A percentile compares a stretch with the other conserved stretches of the same genome.
These are phyloP conservation scores for Orestias chungarensis DNA, from an alignment of 2,797 vertebrate genomes.

Conservation along the genomic window DNA sequence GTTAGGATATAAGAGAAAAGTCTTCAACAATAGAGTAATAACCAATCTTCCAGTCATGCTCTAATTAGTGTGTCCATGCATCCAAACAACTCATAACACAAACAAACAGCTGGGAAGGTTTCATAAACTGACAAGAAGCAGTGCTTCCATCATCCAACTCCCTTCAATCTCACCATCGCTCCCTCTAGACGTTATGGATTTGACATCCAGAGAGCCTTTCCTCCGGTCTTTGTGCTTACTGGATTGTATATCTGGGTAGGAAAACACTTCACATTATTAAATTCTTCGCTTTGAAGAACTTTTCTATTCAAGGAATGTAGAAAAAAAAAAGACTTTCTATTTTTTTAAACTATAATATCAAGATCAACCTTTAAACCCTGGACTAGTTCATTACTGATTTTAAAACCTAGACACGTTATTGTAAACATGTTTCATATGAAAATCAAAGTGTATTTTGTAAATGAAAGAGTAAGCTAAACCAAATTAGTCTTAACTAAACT, in stretches of 20 bases:
- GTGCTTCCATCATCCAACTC: slow-evolving; percentile 54
- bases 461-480: not conserved
- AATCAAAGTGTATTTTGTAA: too few relatives aligned
- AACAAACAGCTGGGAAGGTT: slow-evolving; percentile 47
- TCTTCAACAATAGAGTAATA: slow-evolving; percentile 24
- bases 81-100: slow-evolving; percentile 55
- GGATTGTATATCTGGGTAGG: slow-evolving; percentile 86
- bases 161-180: slow-evolving; percentile 88
- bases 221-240: slow-evolving; percentile 92
- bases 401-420: too few relatives aligned
- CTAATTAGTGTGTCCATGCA: slow-evolving; percentile 26
- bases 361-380: too few relatives aligned
- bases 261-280: slow-evolving; percentile 34
- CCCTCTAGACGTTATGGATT: slow-evolving; percentile 87
- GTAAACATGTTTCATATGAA: too few relatives aligned
- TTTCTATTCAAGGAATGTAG: too few relatives aligned
- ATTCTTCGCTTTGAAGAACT: too few relatives aligned
- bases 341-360: too few relatives aligned
- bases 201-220: slow-evolving; percentile 95
- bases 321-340: too few relatives aligned
- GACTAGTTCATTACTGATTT: too few relatives aligned
- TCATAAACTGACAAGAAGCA: slow-evolving; percentile 37
- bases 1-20: slow-evolving; percentile 31
- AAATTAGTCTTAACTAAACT: not conserved
- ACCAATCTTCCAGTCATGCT: slow-evolving; percentile 20